phyloP scores from a whole-genome alignment of 2,888 invertebrate genomes.

The Lagria hirta region DNA sequence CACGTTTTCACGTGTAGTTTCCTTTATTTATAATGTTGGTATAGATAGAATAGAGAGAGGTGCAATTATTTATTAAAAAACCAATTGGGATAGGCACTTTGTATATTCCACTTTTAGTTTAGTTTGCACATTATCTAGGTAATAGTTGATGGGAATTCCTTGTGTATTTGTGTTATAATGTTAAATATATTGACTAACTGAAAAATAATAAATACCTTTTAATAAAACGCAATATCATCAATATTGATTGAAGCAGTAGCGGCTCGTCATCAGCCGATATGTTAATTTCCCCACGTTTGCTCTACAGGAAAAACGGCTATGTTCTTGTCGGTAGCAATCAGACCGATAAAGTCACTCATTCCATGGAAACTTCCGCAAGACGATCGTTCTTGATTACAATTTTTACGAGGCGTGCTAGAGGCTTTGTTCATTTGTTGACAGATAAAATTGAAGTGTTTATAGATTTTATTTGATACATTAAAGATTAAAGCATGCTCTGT shows the following conservation, averaged over 20 bases:
- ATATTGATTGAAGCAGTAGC: constrained; percentile 13
- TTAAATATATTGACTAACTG: constrained; percentile 21
- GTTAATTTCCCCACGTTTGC: neutral
- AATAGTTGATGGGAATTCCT: constrained; percentile 29
- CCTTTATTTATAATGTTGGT: constrained; percentile 24
- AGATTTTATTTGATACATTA: too few relatives aligned
- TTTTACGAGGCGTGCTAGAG: too few relatives aligned
- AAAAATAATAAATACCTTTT: constrained; percentile 1
- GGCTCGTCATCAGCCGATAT: neutral
- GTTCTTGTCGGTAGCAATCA: constrained; percentile 9
- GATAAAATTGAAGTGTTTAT: too few relatives aligned
- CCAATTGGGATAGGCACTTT: constrained; percentile 31
- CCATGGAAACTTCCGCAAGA: constrained; percentile 12
- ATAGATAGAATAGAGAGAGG: constrained; percentile 30
- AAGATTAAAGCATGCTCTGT: too few relatives aligned
- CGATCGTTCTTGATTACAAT: too few relatives aligned
- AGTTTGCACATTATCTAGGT: constrained; percentile 32
- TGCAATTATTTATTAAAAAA: constrained; percentile 23
- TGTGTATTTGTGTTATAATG: constrained; percentile 11
- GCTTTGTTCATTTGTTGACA: too few relatives aligned
- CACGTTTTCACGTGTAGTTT: constrained; percentile 29
- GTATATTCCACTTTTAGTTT: constrained; percentile 28
- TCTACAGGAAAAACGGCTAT: constrained; percentile 7
- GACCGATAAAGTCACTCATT: constrained; percentile 15
- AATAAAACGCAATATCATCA: constrained; percentile 8